These are phyloP conservation scores for Drosophila fulvimacula DNA, from an alignment of 2,888 invertebrate species.

Conservation along the genomic window DNA sequence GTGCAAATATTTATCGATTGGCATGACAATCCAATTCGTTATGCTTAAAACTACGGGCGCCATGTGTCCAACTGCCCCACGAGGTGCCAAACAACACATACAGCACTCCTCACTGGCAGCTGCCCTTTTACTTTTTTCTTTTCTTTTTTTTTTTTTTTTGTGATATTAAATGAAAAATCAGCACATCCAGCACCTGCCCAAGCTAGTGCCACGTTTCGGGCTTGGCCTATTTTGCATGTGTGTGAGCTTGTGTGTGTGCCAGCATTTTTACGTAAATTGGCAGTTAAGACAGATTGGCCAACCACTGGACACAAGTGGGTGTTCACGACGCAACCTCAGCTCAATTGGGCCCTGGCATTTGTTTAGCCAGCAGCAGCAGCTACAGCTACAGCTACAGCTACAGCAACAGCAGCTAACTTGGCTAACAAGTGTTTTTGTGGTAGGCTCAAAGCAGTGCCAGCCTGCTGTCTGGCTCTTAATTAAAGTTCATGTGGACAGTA, in stretches of 20 bases:
- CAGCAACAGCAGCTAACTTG: constrained; percentile 33
- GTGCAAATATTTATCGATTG: constrained; percentile 80
- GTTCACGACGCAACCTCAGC: constrained; percentile 23
- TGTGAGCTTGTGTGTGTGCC: constrained; percentile 35
- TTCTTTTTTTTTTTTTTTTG: too few species aligned
- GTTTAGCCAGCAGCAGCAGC: constrained; percentile 14
- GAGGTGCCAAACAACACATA: constrained; percentile 31
- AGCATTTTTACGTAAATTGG: constrained; percentile 71
- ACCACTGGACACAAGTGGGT: constrained; percentile 34
- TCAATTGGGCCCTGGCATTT: constrained; percentile 38
- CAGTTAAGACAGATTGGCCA: constrained; percentile 61
- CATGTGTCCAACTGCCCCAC: constrained; percentile 28
- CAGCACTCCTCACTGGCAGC: not conserved
- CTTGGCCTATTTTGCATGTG: constrained; percentile 49
- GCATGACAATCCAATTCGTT: constrained; percentile 77
- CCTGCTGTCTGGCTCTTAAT: constrained; percentile 49
- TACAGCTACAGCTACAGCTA: constrained; percentile 24
- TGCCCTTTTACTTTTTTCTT: too few species aligned
- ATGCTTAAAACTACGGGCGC: constrained; percentile 71
- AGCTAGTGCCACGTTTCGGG: not conserved
- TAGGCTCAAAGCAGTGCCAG: constrained; percentile 9
- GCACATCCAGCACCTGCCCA: constrained; percentile 40
- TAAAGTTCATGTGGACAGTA: constrained; percentile 50
- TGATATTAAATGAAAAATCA: constrained; percentile 71
- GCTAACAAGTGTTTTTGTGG: constrained; percentile 60